Evolutionary conservation across 64 coral and sea anemone genomes (phyloP), one percentile per base, ranked within the genome.

Genomic region (Stichodactyla helianthus): DNA sequence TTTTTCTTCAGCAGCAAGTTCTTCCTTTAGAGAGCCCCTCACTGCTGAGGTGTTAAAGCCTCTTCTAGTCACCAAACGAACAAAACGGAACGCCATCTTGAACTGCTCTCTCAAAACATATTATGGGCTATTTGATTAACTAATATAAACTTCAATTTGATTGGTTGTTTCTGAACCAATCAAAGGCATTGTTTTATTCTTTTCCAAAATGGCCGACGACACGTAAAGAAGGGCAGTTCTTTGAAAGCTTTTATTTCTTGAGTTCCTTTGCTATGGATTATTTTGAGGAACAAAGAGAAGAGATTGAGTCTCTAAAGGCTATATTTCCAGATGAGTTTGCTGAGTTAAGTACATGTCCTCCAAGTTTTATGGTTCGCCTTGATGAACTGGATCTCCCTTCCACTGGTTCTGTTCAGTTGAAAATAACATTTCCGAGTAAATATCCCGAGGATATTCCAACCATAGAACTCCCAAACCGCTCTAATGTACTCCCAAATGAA

Each of bases 381-480:
- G 91, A 89, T 64, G 93, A 95, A 25, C 53, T 95, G 50, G 90
- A 92, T 27, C 57, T 95, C 28, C 60, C 84, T 44, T 23, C 83
- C 18, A 83, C 86, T 10, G 59, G 81, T 61, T 77, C 84, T 65
- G 35, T 95, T 14, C 90, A 92, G 52, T 70, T 92, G 10, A 95
- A 95, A 64, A 31, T 95, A 50, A 86, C 84, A 63, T 89, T 92
- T 83, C 94, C 94, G 18, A 0, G 19, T 8, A 60, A 82, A 79
- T 95, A 95, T 27, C 94, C 94, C 27, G 87, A 95, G n/a, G 85
- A 89, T 63, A 74, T 87, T 15, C 91, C 94, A 35, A 55, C 28
- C 13, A 92, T 95, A 25, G 87, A 95, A 64, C 89, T 95, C 17
- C 94, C 94, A 83, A 95, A 95, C 59, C 94, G 94, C 35, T 89